Evolutionary conservation across 2,888 invertebrate genomes (phyloP), one percentile per base, ranked within the genome.

Genomic region (Melangyna quadrimaculata): DNA sequence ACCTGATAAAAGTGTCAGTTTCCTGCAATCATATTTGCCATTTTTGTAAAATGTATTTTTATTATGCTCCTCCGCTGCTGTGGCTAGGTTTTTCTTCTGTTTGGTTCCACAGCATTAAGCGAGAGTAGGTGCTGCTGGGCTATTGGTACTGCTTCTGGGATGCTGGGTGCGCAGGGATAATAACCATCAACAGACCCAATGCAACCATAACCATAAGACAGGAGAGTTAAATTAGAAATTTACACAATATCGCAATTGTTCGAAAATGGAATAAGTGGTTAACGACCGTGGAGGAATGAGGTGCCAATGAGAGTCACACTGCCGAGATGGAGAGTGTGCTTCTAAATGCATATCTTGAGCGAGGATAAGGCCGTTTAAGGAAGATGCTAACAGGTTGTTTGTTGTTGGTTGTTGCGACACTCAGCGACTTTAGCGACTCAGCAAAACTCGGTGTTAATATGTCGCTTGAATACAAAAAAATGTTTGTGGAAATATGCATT

Each of bases 221-320:
- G 75, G 61, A 45, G 74, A 70, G 86, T 77, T 86, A 86, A 86
- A 86, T 86, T 86, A 86, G 86, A 86, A 81, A 86, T 81, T 86
- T 86, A 81, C 86, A 81, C 86, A 86, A 86, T 81, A 74, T 72
- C 59, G 83, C 88, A 88, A 88, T 89, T 88, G 88, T 88, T 89
- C 89, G 88, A 88, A 89, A 89, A 89, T 89, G 89, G 89, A 88
- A 89, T 89, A 89, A 89, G 89, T 89, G 89, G 88, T 89, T 89
- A 89, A 89, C 89, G 88, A 89, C 75, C 87, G 86, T 86, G 48
- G 32, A 77, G 80, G 69, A 77, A 77, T 80, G 86, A 73, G 86
- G 86, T 86, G 86, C 55, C 80, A 86, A 86, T 80, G 80, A 77
- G 75, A 43, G 72, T 37, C 69, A 59, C 73, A 55, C 55, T 55